A percentile compares a stretch with the other conserved stretches of the same genome.
These are phyloP conservation scores for Mus spretus DNA, from an alignment of 2,797 vertebrate species.

Conservation along the genomic window DNA sequence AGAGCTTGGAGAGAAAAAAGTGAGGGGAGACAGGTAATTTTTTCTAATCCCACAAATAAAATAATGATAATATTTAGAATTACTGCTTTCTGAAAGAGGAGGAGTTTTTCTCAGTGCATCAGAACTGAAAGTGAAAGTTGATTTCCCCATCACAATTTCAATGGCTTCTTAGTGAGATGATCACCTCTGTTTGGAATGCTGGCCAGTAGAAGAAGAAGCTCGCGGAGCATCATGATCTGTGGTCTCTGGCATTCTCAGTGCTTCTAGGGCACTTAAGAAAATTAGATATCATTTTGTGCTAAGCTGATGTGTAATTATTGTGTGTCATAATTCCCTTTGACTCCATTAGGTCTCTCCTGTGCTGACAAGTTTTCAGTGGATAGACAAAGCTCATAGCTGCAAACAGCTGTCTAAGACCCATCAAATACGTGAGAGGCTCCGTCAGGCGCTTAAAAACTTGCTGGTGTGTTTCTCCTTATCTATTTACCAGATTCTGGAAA, in stretches of 20 bases:
- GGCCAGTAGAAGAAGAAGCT: constrained; percentile 40
- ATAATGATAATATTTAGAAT: constrained; percentile 32
- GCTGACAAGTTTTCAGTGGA: background rate
- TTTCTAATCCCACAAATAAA: background rate
- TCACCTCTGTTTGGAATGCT: constrained; percentile 60
- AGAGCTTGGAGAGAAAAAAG: background rate
- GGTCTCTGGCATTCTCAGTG: constrained; percentile 26
- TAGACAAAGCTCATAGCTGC: background rate
- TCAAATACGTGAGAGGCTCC: accelerated
- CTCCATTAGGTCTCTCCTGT: constrained; percentile 57
- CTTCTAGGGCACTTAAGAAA: constrained; percentile 54
- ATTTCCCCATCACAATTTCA: constrained; percentile 70
- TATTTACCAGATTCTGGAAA: background rate
- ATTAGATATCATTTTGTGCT: constrained; percentile 71
- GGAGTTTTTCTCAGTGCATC: background rate
- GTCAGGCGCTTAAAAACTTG: background rate
- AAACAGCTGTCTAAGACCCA: background rate
- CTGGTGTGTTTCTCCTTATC: background rate
- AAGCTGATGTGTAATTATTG: constrained; percentile 73
- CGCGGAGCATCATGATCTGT: constrained; percentile 21
- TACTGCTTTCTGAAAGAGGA: constrained; percentile 72
- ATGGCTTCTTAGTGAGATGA: constrained; percentile 37
- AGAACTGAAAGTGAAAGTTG: constrained; percentile 74
- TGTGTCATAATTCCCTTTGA: constrained; percentile 69
- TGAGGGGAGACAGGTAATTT: background rate